Percentiles rank a stretch among this genome's conserved stretches.
phyloP scores from a whole-genome alignment of 2,797 vertebrate genomes.

The Telmatherina bonti region DNA sequence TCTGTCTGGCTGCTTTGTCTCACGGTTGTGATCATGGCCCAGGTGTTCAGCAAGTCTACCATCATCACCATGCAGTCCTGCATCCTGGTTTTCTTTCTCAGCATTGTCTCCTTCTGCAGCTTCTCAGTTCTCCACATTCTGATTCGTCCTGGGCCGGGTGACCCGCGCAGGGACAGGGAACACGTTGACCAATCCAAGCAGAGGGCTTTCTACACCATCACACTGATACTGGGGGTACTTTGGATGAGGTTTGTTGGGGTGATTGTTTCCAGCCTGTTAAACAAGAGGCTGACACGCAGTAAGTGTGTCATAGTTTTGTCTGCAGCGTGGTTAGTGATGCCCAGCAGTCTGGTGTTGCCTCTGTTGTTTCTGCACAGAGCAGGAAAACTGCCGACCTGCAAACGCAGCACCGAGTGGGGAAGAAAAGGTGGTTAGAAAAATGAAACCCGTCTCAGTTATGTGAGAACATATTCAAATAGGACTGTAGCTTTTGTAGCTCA shows the following conservation, averaged over 20 bases:
- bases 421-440: too few species aligned
- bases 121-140: slow-evolving; percentile 13
- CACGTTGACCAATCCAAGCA: neutral
- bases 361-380: slow-evolving; percentile 24
- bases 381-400: neutral
- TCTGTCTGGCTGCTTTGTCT: slow-evolving; percentile 19
- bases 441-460: too few species aligned
- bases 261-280: neutral
- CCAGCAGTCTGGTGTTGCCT: slow-evolving; percentile 13
- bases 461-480: too few species aligned
- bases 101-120: slow-evolving; percentile 17
- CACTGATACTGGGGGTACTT: neutral
- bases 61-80: neutral
- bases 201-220: slow-evolving; percentile 29
- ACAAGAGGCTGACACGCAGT: neutral
- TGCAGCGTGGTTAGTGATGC: neutral
- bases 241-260: slow-evolving; percentile 27
- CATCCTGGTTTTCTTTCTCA: neutral
- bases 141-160: slow-evolving; percentile 1
- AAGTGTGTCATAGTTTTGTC: neutral
- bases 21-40: neutral
- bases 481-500: too few species aligned
- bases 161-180: neutral
- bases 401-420: too few species aligned
- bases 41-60: rapidly evolving